phyloP scores from a whole-genome alignment of 1,140 invertebrate species.

The Oryctes rhinoceros region DNA sequence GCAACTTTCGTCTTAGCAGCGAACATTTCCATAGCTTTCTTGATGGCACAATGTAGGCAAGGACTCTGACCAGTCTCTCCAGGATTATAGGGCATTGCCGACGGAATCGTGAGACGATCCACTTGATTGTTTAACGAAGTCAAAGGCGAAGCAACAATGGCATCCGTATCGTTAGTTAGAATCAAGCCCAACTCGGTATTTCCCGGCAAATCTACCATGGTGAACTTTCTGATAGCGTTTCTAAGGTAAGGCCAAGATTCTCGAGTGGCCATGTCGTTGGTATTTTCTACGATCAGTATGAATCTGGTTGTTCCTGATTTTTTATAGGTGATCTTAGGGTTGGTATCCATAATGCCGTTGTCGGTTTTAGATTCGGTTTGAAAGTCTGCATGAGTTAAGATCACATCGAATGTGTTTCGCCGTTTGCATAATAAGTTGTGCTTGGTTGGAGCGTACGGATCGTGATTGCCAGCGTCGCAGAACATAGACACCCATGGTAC shows the following conservation, averaged over 20 bases:
- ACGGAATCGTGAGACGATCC: constrained; percentile 61
- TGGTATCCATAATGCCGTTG: constrained; percentile 56
- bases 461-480: constrained; percentile 70
- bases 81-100: constrained; percentile 64
- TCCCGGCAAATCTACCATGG: constrained; percentile 63
- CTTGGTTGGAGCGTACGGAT: constrained; percentile 71
- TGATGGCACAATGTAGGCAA: constrained; percentile 65
- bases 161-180: constrained; percentile 60
- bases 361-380: constrained; percentile 48
- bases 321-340: constrained; percentile 62
- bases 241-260: constrained; percentile 70
- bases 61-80: constrained; percentile 60
- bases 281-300: constrained; percentile 66
- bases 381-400: constrained; percentile 69
- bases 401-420: constrained; percentile 70
- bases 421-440: constrained; percentile 73
- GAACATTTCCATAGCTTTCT: constrained; percentile 64
- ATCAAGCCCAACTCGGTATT: constrained; percentile 64
- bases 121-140: constrained; percentile 48
- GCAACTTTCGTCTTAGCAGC: constrained; percentile 58
- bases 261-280: constrained; percentile 65
- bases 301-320: constrained; percentile 63
- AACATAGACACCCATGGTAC: constrained; percentile 65
- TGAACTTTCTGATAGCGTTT: constrained; percentile 67
- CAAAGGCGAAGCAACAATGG: constrained; percentile 54